Evolutionary conservation across 2,888 invertebrate genomes (phyloP).

Genomic region (Xestia sexstrigata): DNA sequence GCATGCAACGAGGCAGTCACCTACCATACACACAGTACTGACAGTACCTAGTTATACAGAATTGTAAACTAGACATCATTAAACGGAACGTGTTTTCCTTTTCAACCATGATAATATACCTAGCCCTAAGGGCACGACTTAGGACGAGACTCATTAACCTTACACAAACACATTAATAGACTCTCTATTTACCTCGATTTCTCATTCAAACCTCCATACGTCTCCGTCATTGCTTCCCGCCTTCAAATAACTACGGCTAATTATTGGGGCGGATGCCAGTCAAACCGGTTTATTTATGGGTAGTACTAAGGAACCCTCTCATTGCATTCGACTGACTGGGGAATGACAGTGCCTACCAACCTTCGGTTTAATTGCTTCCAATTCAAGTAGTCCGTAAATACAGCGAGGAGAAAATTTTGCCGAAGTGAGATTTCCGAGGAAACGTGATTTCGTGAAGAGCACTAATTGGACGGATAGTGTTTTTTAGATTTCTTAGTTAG

Average conservation of each 20-base stretch:
- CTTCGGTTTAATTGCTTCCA: conserved; percentile 56
- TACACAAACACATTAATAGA: conserved; percentile 45
- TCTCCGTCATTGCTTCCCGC: conserved; percentile 60
- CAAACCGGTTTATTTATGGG: conserved; percentile 62
- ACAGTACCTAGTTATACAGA: background rate
- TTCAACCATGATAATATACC: conserved; percentile 2
- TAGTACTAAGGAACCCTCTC: conserved; percentile 43
- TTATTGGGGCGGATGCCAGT: conserved; percentile 62
- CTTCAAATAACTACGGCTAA: conserved; percentile 61
- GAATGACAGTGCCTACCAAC: conserved; percentile 46
- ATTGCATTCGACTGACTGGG: conserved; percentile 53
- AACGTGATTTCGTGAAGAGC: conserved; percentile 36
- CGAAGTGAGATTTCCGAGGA: conserved; percentile 31
- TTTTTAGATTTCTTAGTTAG: conserved; percentile 2
- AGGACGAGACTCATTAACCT: conserved; percentile 28
- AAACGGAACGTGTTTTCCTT: background rate
- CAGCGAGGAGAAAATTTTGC: conserved; percentile 34
- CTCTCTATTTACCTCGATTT: conserved; percentile 51
- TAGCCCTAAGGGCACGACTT: background rate
- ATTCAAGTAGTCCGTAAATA: conserved; percentile 55
- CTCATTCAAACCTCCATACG: conserved; percentile 55
- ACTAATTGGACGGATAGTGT: conserved; percentile 38
- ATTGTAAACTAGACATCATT: background rate
- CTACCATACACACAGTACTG: background rate
- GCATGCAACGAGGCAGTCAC: no score